Conservation (phyloP, 2,113 vertebrate species). For the Artemisiospiza belli region DNA sequence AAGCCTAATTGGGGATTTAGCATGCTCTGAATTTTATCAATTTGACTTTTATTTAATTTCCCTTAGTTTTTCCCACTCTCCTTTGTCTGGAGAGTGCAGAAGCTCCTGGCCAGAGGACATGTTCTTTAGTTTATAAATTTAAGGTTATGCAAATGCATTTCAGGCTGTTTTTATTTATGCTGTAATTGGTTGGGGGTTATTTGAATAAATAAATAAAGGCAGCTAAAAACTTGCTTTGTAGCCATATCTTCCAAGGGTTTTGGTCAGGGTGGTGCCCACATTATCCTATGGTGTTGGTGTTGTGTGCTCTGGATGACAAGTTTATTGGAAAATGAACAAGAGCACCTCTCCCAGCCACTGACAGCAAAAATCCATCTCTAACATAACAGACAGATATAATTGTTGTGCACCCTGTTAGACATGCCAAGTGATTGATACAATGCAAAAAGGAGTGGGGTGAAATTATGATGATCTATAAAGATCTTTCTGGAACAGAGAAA, state of each 20-base stretch:
- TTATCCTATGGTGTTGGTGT: neutral
- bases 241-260: neutral
- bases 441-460: slow-evolving; percentile 3
- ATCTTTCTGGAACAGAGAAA: slow-evolving; percentile 56
- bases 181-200: neutral
- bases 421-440: slow-evolving; percentile 63
- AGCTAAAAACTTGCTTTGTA: neutral
- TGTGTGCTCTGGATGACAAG: neutral
- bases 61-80: neutral
- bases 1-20: neutral
- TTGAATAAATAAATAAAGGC: neutral
- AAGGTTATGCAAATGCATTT: neutral
- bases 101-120: neutral
- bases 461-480: slow-evolving; percentile 59
- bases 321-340: slow-evolving; percentile 24
- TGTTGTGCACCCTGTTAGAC: slow-evolving; percentile 62
- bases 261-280: neutral
- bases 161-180: neutral
- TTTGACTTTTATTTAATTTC: neutral
- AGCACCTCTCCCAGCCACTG: slow-evolving; percentile 15
- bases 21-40: neutral
- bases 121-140: neutral
- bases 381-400: slow-evolving; percentile 61
- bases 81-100: neutral
- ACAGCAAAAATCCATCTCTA: slow-evolving; percentile 60